Conservation (phyloP, 1,140 invertebrate genomes). For the Heliconius eleuchia region DNA sequence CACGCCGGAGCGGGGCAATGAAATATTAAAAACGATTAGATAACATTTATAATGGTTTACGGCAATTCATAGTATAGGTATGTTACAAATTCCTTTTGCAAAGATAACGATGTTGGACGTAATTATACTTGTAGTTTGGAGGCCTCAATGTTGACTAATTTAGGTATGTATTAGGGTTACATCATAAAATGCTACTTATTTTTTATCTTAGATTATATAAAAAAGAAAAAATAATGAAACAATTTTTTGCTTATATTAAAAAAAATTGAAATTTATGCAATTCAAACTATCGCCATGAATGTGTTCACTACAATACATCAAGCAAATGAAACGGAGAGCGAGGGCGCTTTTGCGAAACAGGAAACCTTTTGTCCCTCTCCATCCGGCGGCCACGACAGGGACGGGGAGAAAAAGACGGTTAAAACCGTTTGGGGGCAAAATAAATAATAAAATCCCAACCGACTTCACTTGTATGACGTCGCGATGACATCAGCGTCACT, state of each 20-base stretch:
- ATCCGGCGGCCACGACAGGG: conserved; percentile 50
- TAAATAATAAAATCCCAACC: conserved; percentile 68
- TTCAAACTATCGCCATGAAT: neutral
- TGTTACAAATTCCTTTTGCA: conserved; percentile 20
- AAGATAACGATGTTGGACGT: conserved; percentile 20
- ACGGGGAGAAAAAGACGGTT: conserved; percentile 67
- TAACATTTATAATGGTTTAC: conserved; percentile 27
- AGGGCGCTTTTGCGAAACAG: conserved; percentile 62
- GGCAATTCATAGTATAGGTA: conserved; percentile 18
- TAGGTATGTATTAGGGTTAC: neutral
- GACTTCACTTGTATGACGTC: conserved; percentile 60
- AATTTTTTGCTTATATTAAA: neutral
- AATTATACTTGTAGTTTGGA: neutral
- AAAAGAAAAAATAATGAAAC: neutral
- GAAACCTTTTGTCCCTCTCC: conserved; percentile 60
- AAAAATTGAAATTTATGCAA: neutral
- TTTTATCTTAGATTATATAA: neutral
- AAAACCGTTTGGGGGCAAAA: conserved; percentile 69
- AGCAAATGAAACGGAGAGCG: conserved; percentile 48
- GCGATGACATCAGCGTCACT: conserved; percentile 74
- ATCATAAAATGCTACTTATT: neutral
- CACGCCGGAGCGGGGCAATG: conserved; percentile 16
- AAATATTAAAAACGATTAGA: conserved; percentile 27
- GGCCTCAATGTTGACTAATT: neutral
- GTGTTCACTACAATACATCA: neutral